Evolutionary conservation across 1,140 invertebrate species (phyloP).

Genomic region (Anoplolepis gracilipes): DNA sequence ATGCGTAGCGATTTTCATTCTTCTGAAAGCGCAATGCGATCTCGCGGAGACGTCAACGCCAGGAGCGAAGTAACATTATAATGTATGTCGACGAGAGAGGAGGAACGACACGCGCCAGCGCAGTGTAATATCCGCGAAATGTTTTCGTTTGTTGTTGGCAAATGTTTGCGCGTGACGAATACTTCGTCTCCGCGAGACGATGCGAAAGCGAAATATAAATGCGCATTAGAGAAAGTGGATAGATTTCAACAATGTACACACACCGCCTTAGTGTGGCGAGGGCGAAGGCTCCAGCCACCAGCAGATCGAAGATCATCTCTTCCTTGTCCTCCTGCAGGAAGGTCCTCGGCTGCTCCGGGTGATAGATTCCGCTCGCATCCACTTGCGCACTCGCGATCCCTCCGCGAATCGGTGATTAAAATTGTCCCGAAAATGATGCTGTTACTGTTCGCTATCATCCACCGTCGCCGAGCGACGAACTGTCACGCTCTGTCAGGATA

Average conservation of each 20-base stretch:
- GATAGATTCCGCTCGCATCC: conserved; percentile 76
- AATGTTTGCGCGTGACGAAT: conserved; percentile 48
- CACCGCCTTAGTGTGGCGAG: conserved; percentile 86
- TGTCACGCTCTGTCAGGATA: conserved; percentile 24
- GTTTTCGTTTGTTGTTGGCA: conserved; percentile 42
- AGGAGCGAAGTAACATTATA: conserved; percentile 34
- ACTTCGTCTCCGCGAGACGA: conserved; percentile 20
- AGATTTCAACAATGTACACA: conserved; percentile 85
- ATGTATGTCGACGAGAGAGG: conserved; percentile 15
- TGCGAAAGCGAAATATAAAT: conserved; percentile 33
- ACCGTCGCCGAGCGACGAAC: conserved; percentile 9
- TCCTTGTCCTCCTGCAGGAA: conserved; percentile 80
- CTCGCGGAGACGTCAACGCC: conserved; percentile 56
- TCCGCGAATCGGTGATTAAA: conserved; percentile 18
- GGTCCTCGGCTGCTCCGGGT: conserved; percentile 77
- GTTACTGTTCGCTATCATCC: conserved; percentile 16
- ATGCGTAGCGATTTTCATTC: conserved; percentile 44
- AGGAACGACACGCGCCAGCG: conserved; percentile 22
- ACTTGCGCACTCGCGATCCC: conserved; percentile 75
- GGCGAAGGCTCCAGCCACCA: conserved; percentile 85
- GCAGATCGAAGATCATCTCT: conserved; percentile 85
- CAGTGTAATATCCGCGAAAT: conserved; percentile 15
- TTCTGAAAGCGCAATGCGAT: conserved; percentile 37
- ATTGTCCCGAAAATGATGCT: conserved; percentile 1
- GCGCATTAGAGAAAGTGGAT: conserved; percentile 69